Base-by-base conservation (phyloP, 2,113 vertebrate species). In the Pteropus alecto region DNA sequence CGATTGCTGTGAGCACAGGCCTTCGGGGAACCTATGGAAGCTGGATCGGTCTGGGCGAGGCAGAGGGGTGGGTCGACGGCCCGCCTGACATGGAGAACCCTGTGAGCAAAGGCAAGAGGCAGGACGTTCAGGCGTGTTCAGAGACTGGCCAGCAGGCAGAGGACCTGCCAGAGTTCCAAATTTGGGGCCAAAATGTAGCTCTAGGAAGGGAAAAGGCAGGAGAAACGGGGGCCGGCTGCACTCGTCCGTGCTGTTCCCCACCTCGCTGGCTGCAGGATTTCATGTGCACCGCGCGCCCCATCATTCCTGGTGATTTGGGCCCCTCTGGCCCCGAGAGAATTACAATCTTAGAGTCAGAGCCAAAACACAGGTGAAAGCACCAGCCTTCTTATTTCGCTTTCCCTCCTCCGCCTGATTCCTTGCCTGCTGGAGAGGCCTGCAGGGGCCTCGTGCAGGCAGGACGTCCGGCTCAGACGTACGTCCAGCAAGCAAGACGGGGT, bases 321-420 rank as follows among this genome's bases (percentile, higher is more conserved):
- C 70, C 93, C 88, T 79, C 77, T 74, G 48, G 54, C 43, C 35
- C 86, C 90, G 9, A 90, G 26, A 67, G 91, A 94, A 95, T 85
- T 94, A 73, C 16, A 67, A 19, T 63, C 70, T 96, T 70, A 76
- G 35, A 91, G 82, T 51, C 74, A 90, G 51, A 56, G 71, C 83
- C 33, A 67, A 30, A 56, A 65, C 24, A 9, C 13, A 85, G 35
- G 60, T 33, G 30, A 46, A 48, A 56, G 43, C 30, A 83, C 22
- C 43, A 60, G 67, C 11, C 28, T 76, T 79, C 13, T 74, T 24
- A 24, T 4, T 33, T 26, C 61, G 12, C 38, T 15, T 21, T 19
- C 51, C 12, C 30, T 24, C 26, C 18, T 33, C 41, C 48, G 26
- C 61, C 73, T 21, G 35, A 38, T 43, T 33, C 33, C 33, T 81